phyloP scores from a whole-genome alignment of 2,888 invertebrate genomes.

The Hymenopus coronatus region DNA sequence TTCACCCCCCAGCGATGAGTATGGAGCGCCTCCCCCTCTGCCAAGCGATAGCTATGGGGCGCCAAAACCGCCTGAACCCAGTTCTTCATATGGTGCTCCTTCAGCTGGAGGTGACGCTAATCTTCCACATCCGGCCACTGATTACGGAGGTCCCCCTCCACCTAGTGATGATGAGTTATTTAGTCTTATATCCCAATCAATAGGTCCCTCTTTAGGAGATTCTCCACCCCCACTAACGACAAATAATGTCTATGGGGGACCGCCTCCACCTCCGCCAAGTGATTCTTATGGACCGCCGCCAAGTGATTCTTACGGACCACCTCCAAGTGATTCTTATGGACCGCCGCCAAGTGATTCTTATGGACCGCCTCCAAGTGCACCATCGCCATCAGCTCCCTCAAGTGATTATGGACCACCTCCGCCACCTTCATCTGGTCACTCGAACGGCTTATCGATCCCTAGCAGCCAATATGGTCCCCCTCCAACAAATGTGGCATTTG shows the following conservation, averaged over 20 bases:
- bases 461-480: slow-evolving; percentile 20
- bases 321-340: too few species aligned
- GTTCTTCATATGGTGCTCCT: not conserved
- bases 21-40: slow-evolving; percentile 30
- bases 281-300: slow-evolving; percentile 43
- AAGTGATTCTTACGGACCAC: slow-evolving; percentile 48
- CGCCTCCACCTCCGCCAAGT: slow-evolving; percentile 49
- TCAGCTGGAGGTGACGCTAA: not conserved
- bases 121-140: not conserved
- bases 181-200: not conserved
- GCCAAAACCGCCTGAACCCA: slow-evolving; percentile 24
- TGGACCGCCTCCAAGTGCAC: slow-evolving; percentile 4
- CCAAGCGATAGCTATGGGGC: slow-evolving; percentile 32
- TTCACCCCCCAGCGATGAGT: slow-evolving; percentile 31
- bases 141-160: slow-evolving; percentile 1
- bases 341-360: not conserved
- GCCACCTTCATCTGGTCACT: not conserved
- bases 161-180: not conserved
- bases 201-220: not conserved
- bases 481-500: slow-evolving; percentile 29
- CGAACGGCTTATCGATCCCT: slow-evolving; percentile 18
- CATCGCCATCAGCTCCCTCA: slow-evolving; percentile 50
- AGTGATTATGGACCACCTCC: slow-evolving; percentile 57
- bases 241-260: slow-evolving; percentile 18
- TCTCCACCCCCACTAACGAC: slow-evolving; percentile 17